phyloP scores from a whole-genome alignment of 2,888 invertebrate genomes.

The Biston stratarius region DNA sequence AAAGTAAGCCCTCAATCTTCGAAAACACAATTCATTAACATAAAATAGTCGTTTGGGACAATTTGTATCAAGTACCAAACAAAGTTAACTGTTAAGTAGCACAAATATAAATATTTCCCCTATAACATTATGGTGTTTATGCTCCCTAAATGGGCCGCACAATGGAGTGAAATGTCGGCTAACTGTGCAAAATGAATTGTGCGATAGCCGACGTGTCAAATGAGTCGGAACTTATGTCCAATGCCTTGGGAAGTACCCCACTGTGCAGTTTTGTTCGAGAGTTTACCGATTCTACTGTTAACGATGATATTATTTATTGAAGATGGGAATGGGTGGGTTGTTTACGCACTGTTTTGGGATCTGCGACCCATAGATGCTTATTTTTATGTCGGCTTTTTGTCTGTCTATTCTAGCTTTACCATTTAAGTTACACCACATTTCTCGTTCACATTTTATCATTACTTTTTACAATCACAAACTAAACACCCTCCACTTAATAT shows the following conservation, averaged over 20 bases:
- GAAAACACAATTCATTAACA: conserved; percentile 64
- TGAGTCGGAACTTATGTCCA: conserved; percentile 69
- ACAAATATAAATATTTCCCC: conserved; percentile 41
- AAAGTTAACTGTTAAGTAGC: conserved; percentile 55
- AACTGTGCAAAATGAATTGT: conserved; percentile 63
- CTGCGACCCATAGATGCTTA: too few species aligned
- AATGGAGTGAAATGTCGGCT: conserved; percentile 57
- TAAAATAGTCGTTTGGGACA: conserved; percentile 68
- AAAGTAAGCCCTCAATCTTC: conserved; percentile 29
- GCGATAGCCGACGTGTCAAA: conserved; percentile 60
- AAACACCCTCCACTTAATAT: conserved; percentile 48
- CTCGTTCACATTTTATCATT: too few species aligned
- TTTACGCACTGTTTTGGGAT: conserved; percentile 25
- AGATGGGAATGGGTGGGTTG: conserved; percentile 47
- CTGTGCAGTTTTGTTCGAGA: conserved; percentile 60
- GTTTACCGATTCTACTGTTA: conserved; percentile 48
- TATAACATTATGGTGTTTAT: conserved; percentile 39
- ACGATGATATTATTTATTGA: conserved; percentile 52
- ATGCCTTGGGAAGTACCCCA: conserved; percentile 44
- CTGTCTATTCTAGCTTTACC: too few species aligned
- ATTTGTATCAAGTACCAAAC: conserved; percentile 63
- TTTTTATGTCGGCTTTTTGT: too few species aligned
- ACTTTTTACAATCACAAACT: conserved; percentile 34
- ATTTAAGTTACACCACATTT: too few species aligned
- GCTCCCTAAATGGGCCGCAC: conserved; percentile 61